Base-by-base conservation (phyloP, 2,888 invertebrate species). In the Calameuta idolon region DNA sequence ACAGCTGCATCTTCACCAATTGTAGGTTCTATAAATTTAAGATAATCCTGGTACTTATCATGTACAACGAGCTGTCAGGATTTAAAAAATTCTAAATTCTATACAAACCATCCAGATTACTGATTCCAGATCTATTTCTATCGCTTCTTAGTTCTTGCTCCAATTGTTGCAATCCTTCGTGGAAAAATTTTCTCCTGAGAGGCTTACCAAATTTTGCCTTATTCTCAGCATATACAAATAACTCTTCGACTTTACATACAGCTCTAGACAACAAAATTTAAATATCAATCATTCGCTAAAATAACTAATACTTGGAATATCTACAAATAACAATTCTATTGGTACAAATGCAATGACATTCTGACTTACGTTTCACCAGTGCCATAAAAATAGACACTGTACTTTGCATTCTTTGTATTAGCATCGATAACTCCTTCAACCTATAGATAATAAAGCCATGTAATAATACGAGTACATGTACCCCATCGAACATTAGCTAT, bases 351-450 rank as follows among this genome's bases (percentile, higher is more conserved):
- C 40, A 40, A 40, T 15, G 15, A 2, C 40, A 40, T 40, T 40
- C 5, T 31, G 79, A 94, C 96, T 95, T 93, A 97, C 97, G 96
- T 97, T 93, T 98, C 98, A 84, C 97, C 96, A 0, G 98, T 98
- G 0, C 98, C 98, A 92, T 97, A 98, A 93, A 98, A 98, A 90
- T 96, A 96, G 75, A 98, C 97, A 92, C 94, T 95, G 90, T 96
- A 97, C 88, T 95, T 92, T 78, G 91, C 89, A 87, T 92, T 95
- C 90, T 96, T 96, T 23, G 95, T 94, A 90, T 94, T 94, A 81
- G 93, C 91, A 81, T 93, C 92, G 11, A 89, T 90, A 69, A 92
- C 88, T 73, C 89, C 93, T 86, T 94, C 94, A 5, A 96, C 93
- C 95, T 95, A 89, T 69, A 83, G 93, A 87, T 40, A 40, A 5